Evolutionary conservation across 1,140 invertebrate species (phyloP), one percentile per base, ranked within the genome.

Genomic region (Phymorhynchus buccinoides): DNA sequence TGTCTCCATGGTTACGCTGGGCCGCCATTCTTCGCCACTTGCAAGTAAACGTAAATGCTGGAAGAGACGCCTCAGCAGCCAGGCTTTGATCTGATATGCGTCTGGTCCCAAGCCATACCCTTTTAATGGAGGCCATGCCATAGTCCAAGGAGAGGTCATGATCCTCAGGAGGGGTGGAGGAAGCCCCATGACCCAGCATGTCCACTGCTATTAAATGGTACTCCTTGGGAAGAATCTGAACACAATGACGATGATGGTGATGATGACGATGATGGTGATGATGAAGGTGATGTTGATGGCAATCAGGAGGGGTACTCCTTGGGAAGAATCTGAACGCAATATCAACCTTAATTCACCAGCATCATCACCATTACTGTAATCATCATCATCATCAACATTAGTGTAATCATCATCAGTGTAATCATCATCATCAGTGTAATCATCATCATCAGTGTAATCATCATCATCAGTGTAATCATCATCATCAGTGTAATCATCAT

Each of bases 161-260:
- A 78, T 87, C 86, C 32, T 88, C 87, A 14, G 62, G 35, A 39
- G 90, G 91, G 16, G 83, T 84, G 62, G 85, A 79, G 80, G 89
- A 89, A 14, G 84, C 86, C 30, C 91, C 91, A 85, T 92, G 90
- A 44, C 91, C 91, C 35, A 90, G 90, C 66, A 92, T 84, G 83
- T 92, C 91, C 39, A 92, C 56, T 27, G 89, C 89, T 73, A 91
- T 84, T 44, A 91, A 80, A 87, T 92, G 91, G 32, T 86, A 52
- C 66, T 91, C 88, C 79, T 83, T 80, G 35, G 89, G 86, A 35
- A 92, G 84, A 35, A 85, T 88, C 91, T 92, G 82, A n/a, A n/a
- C n/a, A n/a, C n/a, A n/a, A n/a, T n/a, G n/a, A n/a, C n/a, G n/a
- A n/a, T n/a, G n/a, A n/a, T n/a, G n/a, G n/a, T n/a, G n/a, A n/a